Base-by-base conservation (phyloP, 2,113 vertebrate species). In the Tapirus terrestris region DNA sequence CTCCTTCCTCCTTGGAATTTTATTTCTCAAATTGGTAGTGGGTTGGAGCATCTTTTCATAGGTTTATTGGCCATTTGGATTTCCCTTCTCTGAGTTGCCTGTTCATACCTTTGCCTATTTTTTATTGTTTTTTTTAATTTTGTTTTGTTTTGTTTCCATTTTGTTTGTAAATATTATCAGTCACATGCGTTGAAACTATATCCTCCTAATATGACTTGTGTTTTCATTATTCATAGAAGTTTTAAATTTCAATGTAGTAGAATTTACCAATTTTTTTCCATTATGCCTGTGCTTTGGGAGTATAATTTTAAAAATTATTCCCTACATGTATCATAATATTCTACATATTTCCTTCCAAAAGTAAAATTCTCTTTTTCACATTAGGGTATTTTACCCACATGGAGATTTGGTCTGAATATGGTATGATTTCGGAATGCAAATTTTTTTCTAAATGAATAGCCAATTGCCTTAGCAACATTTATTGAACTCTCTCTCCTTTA, bases 161-260 rank as follows among this genome's bases (percentile, higher is more conserved):
- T 31, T 51, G 27, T 89, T 90, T 70, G 27, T 96, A 82, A 14
- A 73, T 70, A 79, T 81, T 51, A 93, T 51, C 60, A 87, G 27
- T 65, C 45, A 60, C 14, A 53, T 53, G 48, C n/a, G 79, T 45
- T 93, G 23, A 5, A 96, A 73, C 91, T 67, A n/a, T 10, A 76
- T 39, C 82, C 12, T 90, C 13, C 33, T 96, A 77, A 94, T 72
- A 48, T 89, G 58, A 82, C 65, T 85, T 89, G 2, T 82, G 63
- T 92, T 96, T 95, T 81, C 29, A 31, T 81, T 95, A 67, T 80
- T 6, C 70, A 48, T 76, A 85, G 3, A n/a, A 45, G 20, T 36
- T 94, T 75, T 68, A 81, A n/a, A 95, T 93, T 95, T 75, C 27
- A 51, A 68, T 33, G 14, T 51, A 92, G 56, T 79, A 60, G 58